These are phyloP conservation scores for Meghimatium bilineatum DNA, from an alignment of 2,888 invertebrate species.

Conservation along the genomic window DNA sequence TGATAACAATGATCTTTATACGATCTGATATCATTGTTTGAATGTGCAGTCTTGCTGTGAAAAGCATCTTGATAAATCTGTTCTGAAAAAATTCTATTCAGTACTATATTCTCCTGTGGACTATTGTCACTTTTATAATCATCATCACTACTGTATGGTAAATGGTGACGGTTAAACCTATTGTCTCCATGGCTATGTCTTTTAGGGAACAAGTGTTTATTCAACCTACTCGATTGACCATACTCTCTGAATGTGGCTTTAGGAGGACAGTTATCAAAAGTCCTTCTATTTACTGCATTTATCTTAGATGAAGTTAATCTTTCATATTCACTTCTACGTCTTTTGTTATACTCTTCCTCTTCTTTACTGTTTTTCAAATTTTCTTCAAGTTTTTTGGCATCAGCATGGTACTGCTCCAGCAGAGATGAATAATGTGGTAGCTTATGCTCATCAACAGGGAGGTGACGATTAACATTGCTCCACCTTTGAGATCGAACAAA, in stretches of 20 bases:
- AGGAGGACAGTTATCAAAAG: neutral
- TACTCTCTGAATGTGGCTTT: slow-evolving; percentile 39
- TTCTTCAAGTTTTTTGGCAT: slow-evolving; percentile 61
- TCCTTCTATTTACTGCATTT: neutral
- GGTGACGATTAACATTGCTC: slow-evolving; percentile 10
- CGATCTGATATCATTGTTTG: slow-evolving; percentile 5
- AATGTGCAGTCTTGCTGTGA: neutral
- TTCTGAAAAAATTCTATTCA: neutral
- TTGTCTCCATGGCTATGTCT: neutral
- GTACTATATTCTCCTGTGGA: neutral
- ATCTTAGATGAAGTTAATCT: neutral
- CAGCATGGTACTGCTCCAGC: slow-evolving; percentile 60
- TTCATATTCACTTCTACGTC: slow-evolving; percentile 25
- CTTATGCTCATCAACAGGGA: neutral
- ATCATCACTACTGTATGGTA: slow-evolving; percentile 1
- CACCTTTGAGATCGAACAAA: slow-evolving; percentile 38
- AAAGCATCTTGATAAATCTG: neutral
- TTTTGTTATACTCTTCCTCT: slow-evolving; percentile 61
- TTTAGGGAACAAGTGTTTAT: neutral
- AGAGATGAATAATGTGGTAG: slow-evolving; percentile 56
- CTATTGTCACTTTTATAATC: slow-evolving; percentile 12
- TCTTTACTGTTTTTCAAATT: slow-evolving; percentile 61
- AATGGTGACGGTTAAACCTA: neutral
- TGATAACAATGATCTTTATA: neutral
- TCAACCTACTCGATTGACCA: slow-evolving; percentile 32